A percentile compares a stretch with the other conserved stretches of the same genome.
phyloP scores from a whole-genome alignment of 2,888 invertebrate genomes.

The Agonum fuliginosum region DNA sequence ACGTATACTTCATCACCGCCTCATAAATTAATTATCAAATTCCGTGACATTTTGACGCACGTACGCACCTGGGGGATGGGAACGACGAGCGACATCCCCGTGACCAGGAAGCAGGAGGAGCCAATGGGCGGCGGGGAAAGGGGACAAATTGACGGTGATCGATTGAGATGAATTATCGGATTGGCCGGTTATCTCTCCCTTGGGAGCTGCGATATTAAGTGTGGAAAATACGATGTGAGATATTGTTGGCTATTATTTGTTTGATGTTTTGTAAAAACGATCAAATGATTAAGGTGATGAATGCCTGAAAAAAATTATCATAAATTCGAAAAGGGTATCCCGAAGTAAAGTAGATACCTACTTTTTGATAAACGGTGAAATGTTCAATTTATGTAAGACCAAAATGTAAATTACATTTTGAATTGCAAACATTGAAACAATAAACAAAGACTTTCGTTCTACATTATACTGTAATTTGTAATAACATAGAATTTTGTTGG shows the following conservation, averaged over 20 bases:
- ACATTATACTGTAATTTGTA: no score
- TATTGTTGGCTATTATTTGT: neutral
- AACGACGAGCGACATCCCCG: no score
- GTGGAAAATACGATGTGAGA: slow-evolving; percentile 11
- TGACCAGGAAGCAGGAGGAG: no score
- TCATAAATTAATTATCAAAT: slow-evolving; percentile 30
- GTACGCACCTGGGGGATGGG: slow-evolving; percentile 17
- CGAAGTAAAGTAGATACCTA: no score
- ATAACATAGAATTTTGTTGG: no score
- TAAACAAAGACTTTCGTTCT: no score
- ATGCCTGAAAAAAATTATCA: neutral
- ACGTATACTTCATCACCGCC: slow-evolving; percentile 11
- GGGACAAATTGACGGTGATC: slow-evolving; percentile 2
- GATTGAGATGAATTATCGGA: slow-evolving; percentile 36
- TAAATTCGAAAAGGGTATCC: no score
- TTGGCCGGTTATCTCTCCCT: slow-evolving; percentile 15
- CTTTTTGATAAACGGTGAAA: no score
- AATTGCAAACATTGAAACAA: no score
- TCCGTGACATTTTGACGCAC: slow-evolving; percentile 18
- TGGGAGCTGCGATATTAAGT: slow-evolving; percentile 12
- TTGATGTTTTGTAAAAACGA: slow-evolving; percentile 17
- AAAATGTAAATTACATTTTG: no score
- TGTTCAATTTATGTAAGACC: no score
- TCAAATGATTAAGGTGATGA: neutral
- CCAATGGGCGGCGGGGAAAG: neutral